phyloP scores from a whole-genome alignment of 2,888 invertebrate genomes.

The Tridacna crocea region DNA sequence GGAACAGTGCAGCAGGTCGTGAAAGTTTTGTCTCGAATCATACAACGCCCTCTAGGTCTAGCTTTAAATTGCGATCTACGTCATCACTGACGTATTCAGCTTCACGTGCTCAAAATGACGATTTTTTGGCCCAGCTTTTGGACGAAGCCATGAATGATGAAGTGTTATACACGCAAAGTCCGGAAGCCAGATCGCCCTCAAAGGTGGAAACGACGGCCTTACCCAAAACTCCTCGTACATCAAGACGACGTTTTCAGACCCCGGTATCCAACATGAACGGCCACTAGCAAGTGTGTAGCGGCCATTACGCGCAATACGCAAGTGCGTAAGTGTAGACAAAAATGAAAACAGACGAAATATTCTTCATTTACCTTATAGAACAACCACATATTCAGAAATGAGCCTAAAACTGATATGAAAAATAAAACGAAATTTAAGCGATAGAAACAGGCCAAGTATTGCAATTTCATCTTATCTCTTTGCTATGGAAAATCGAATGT shows the following conservation, averaged over 20 bases:
- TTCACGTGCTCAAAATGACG: constrained; percentile 45
- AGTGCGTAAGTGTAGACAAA: too few species aligned
- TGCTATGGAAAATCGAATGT: too few species aligned
- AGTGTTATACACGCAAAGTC: constrained; percentile 51
- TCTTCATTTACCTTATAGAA: too few species aligned
- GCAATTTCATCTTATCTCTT: too few species aligned
- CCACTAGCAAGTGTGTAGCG: neutral
- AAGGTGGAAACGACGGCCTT: constrained; percentile 28
- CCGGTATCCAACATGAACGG: neutral
- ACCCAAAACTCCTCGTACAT: constrained; percentile 23
- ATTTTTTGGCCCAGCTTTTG: constrained; percentile 51
- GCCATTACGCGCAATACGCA: too few species aligned
- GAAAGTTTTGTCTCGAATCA: constrained; percentile 27
- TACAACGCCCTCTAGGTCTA: constrained; percentile 7
- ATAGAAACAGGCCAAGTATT: too few species aligned
- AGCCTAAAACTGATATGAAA: too few species aligned
- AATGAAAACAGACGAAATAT: too few species aligned
- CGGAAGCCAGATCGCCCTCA: constrained; percentile 27
- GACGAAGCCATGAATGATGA: constrained; percentile 61
- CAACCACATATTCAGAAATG: too few species aligned
- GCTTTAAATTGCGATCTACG: constrained; percentile 20
- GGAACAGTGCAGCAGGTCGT: constrained; percentile 29
- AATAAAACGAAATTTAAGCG: too few species aligned
- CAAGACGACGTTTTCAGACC: constrained; percentile 7
- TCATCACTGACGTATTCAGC: constrained; percentile 33